These are phyloP conservation scores for Noctua fimbriata DNA, from an alignment of 2,888 invertebrate genomes.

Conservation along the genomic window DNA sequence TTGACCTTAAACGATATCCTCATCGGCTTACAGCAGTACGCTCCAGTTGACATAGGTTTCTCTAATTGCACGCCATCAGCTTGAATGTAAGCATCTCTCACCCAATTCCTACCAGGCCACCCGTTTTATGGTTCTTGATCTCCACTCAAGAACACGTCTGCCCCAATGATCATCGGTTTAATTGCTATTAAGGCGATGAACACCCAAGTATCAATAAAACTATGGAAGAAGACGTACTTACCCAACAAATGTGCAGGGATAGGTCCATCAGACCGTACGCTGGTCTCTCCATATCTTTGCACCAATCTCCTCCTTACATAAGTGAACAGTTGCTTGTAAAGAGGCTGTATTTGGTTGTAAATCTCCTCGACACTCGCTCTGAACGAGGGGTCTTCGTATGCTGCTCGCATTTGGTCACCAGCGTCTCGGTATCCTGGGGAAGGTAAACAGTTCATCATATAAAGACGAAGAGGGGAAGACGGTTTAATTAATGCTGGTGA, in stretches of 20 bases:
- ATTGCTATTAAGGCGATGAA: not conserved
- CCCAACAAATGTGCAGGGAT: constrained; percentile 96
- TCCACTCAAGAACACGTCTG: not conserved
- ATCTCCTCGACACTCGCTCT: constrained; percentile 90
- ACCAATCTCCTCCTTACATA: constrained; percentile 93
- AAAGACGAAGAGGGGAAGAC: not conserved
- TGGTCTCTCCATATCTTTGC: constrained; percentile 91
- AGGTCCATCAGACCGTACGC: constrained; percentile 92
- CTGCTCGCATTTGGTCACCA: constrained; percentile 94
- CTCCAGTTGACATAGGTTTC: too few relatives aligned
- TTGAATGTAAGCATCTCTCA: too few relatives aligned
- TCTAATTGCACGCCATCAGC: too few relatives aligned
- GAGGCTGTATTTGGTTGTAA: constrained; percentile 92
- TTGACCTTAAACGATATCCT: too few relatives aligned
- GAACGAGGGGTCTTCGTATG: constrained; percentile 93
- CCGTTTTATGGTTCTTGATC: not conserved
- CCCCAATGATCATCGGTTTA: too few relatives aligned
- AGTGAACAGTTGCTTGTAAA: constrained; percentile 95
- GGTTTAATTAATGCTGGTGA: not conserved
- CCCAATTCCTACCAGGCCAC: not conserved
- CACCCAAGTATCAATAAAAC: not conserved
- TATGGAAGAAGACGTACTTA: constrained; percentile 63
- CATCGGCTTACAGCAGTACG: too few relatives aligned
- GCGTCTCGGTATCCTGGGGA: constrained; percentile 93
- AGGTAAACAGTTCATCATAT: not conserved